A percentile compares a stretch with the other conserved stretches of the same genome.
Evolutionary conservation across 2,113 vertebrate species (phyloP).

Genomic region (Agapornis roseicollis): DNA sequence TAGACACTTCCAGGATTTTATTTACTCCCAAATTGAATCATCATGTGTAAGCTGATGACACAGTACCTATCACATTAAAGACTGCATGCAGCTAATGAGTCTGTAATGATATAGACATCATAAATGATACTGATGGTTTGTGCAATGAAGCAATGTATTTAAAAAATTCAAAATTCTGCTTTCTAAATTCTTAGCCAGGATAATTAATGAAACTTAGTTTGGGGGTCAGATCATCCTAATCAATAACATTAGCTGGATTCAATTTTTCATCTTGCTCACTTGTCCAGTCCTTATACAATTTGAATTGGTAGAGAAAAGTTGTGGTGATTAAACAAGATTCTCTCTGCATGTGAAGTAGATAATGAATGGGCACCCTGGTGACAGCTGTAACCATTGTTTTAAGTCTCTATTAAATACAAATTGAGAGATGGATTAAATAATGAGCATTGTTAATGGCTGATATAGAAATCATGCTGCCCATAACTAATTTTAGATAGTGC

Average conservation of each 20-base stretch:
- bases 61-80: neutral
- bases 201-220: constrained; percentile 58
- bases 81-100: neutral
- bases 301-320: constrained; percentile 53
- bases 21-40: neutral
- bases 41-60: neutral
- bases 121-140: neutral
- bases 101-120: neutral
- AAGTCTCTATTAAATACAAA: constrained; percentile 60
- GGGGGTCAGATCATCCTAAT: constrained; percentile 48
- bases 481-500: constrained; percentile 37
- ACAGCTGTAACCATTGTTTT: constrained; percentile 43
- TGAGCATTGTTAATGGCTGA: constrained; percentile 49
- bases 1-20: neutral
- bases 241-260: constrained; percentile 52
- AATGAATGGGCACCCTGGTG: constrained; percentile 55
- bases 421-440: constrained; percentile 61
- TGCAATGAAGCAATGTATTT: neutral
- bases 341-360: constrained; percentile 40
- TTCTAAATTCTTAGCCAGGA: neutral
- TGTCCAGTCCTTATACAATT: constrained; percentile 36
- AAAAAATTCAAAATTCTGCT: constrained; percentile 22
- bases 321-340: constrained; percentile 60
- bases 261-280: constrained; percentile 56
- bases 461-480: constrained; percentile 44